Base-by-base conservation (phyloP, 2,888 invertebrate genomes). In the Camptogramma bilineatum region DNA sequence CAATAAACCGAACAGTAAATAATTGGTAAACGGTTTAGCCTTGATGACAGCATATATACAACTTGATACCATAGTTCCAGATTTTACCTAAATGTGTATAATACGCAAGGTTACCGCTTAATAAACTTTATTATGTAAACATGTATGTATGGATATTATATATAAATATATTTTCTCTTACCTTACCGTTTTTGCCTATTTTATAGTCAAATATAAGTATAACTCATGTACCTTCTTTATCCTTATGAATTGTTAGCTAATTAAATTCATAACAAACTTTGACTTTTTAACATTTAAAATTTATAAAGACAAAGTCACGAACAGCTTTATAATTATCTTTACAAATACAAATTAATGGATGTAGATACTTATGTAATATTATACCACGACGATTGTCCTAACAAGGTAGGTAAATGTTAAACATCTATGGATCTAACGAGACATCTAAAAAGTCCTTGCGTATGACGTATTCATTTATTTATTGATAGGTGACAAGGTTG, bases 1-100 rank as follows among this genome's bases (percentile, higher is more conserved):
- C 64, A 71, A 68, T 62, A 39, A 66, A 54, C 44, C 55, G 18
- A 56, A 55, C 56, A 54, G 58, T 68, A 62, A 53, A 56, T 19
- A 48, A 68, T 66, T 59, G 60, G 67, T 66, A 63, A 69, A 62
- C 21, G 61, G 52, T 50, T 50, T 53, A 71, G 61, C 80, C 81
- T 80, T 79, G 76, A 59, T 59, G 59, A 64, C 67, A 71, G 66
- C n/a, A n/a, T n/a, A 72, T 71, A 71, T 73, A 68, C 69, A 70
- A 76, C 67, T 73, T 60, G 59, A 69, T 66, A 61, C 69, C 67
- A 74, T 76, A 76, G 74, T 76, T 77, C 73, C 69, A 76, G 66
- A 78, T 79, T 73, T 67, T 66, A 13, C 13, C 34, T 39, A 72
- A 39, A 16, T 54, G 39, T 57, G 52, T 56, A 42, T 51, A 47